Base-by-base conservation (phyloP, 1,140 invertebrate species). In the Halictus rubicundus region DNA sequence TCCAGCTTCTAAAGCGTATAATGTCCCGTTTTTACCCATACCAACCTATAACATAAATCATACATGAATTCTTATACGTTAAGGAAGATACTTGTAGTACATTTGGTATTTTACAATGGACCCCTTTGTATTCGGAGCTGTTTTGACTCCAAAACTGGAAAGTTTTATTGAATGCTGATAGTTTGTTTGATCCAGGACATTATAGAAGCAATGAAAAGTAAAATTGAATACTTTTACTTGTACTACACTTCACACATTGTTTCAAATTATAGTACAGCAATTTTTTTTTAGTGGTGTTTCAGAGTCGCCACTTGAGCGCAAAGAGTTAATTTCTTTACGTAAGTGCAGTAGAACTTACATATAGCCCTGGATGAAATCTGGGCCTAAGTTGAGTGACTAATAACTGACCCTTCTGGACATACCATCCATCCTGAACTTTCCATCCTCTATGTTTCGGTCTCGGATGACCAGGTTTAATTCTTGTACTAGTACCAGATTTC, bases 281-380 rank as follows among this genome's bases (percentile, higher is more conserved):
- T n/a, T n/a, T n/a, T n/a, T n/a, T n/a, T n/a, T n/a, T n/a, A n/a
- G n/a, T n/a, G n/a, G n/a, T n/a, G n/a, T n/a, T n/a, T n/a, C n/a
- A n/a, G n/a, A n/a, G n/a, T n/a, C n/a, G n/a, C n/a, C n/a, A n/a
- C n/a, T n/a, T n/a, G n/a, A n/a, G n/a, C n/a, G n/a, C n/a, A n/a
- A n/a, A n/a, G n/a, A n/a, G n/a, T n/a, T n/a, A n/a, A n/a, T 32
- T 32, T 32, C 32, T 32, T 32, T 49, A 32, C 46, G 79, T 9
- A 60, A 27, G 16, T 32, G 63, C 54, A 72, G 75, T 61, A 60
- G 49, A 46, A 90, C 90, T 94, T 93, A 97, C 96, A 94, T 97
- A 95, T 76, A 97, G 91, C 6, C 96, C 96, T n/a, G 96, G 96
- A 93, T 97, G 96, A 89, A 96, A 97, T 78, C 96, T 93, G 0